Evolutionary conservation across 2,113 vertebrate species (phyloP).

Genomic region (Nothoprocta pentlandii): DNA sequence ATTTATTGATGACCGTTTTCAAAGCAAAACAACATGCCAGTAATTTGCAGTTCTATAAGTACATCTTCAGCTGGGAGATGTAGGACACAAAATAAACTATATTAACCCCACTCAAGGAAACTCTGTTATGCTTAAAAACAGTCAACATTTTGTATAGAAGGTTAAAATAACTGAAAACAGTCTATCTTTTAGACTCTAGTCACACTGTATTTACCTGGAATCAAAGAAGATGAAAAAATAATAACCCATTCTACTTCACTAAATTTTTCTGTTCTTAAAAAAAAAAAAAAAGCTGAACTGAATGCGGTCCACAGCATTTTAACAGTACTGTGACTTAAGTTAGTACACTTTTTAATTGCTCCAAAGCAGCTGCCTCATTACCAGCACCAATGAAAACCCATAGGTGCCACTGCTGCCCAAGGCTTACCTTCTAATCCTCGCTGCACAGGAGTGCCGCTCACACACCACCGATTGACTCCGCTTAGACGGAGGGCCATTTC

Average conservation of each 20-base stretch:
- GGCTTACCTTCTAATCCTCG: constrained; percentile 93
- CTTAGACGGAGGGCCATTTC: constrained; percentile 96
- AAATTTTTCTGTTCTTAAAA: too few species aligned
- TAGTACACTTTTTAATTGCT: not conserved
- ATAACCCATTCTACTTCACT: too few species aligned
- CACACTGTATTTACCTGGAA: too few species aligned
- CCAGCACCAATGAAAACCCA: not conserved
- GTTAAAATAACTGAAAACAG: too few species aligned
- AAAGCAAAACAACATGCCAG: not conserved
- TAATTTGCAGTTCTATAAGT: not conserved
- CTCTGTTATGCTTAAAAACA: too few species aligned
- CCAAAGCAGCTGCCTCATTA: not conserved
- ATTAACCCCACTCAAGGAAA: not conserved
- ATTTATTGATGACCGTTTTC: not conserved
- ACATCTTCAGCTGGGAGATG: not conserved
- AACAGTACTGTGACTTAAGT: not conserved
- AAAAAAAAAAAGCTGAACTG: too few species aligned
- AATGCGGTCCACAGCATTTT: too few species aligned
- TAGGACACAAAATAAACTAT: not conserved
- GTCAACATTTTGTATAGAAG: too few species aligned
- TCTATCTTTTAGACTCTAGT: too few species aligned
- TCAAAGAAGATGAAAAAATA: too few species aligned
- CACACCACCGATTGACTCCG: constrained; percentile 97
- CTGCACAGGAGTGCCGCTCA: constrained; percentile 98
- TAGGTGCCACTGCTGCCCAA: not conserved